A percentile compares a stretch with the other conserved stretches of the same genome.
Evolutionary conservation across 2,888 invertebrate genomes (phyloP).

Genomic region (Odontocolon sp.): DNA sequence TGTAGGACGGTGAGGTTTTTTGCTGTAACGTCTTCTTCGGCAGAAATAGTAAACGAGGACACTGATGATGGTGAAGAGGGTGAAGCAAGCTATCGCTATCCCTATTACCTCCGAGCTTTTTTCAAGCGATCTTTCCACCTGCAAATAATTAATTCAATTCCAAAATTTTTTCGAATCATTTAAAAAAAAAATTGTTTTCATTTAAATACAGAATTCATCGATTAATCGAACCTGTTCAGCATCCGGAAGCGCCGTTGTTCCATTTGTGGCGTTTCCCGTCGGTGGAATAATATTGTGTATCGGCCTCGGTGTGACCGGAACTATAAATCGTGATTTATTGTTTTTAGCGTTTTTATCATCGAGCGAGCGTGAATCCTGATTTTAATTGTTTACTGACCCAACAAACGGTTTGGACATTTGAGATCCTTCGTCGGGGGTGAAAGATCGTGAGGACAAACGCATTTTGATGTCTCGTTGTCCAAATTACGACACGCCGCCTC

Average conservation of each 20-base stretch:
- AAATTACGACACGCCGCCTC: slow-evolving; percentile 85
- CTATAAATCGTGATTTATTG: slow-evolving; percentile 75
- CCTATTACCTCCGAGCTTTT: slow-evolving; percentile 76
- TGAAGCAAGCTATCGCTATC: slow-evolving; percentile 70
- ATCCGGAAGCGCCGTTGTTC: slow-evolving; percentile 72
- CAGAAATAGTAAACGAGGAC: slow-evolving; percentile 42
- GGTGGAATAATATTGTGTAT: slow-evolving; percentile 85
- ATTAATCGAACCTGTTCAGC: slow-evolving; percentile 72
- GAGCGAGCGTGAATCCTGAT: no score
- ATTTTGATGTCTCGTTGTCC: slow-evolving; percentile 83
- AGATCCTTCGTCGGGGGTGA: slow-evolving; percentile 84
- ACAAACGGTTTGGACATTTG: slow-evolving; percentile 84
- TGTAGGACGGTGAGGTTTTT: slow-evolving; percentile 54
- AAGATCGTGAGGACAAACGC: slow-evolving; percentile 87
- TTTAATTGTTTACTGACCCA: slow-evolving; percentile 82
- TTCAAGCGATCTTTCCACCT: slow-evolving; percentile 72
- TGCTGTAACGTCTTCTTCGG: slow-evolving; percentile 50
- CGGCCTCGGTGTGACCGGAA: slow-evolving; percentile 83
- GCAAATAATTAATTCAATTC: slow-evolving; percentile 21
- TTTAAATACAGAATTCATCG: not conserved
- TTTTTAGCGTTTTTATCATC: no score
- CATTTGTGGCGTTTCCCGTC: slow-evolving; percentile 76
- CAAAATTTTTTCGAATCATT: slow-evolving; percentile 2
- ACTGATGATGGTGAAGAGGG: slow-evolving; percentile 68
- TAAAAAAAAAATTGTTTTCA: slow-evolving; percentile 3